A percentile compares a stretch with the other conserved stretches of the same genome.
Evolutionary conservation across 1,140 invertebrate genomes (phyloP).

Genomic region (Hyles vespertilio): DNA sequence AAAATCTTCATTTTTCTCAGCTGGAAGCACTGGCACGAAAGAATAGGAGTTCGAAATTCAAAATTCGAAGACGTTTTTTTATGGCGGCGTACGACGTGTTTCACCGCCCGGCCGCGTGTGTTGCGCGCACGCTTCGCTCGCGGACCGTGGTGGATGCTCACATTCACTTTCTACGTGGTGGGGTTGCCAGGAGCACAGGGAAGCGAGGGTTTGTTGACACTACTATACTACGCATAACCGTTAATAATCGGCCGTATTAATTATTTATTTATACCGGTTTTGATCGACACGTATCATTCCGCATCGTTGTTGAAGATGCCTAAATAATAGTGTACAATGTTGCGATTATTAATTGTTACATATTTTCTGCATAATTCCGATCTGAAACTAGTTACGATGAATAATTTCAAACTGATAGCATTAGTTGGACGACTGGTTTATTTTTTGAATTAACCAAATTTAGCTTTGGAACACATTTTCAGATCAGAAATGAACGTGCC

Average conservation of each 20-base stretch:
- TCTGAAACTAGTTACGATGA: too few species aligned
- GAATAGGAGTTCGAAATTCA: constrained; percentile 19
- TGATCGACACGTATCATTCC: neutral
- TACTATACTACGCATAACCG: constrained; percentile 19
- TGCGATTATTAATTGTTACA: too few species aligned
- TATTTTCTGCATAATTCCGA: too few species aligned
- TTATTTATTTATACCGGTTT: constrained; percentile 17
- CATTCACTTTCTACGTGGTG: constrained; percentile 62
- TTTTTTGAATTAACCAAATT: too few species aligned
- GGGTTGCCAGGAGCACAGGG: constrained; percentile 40
- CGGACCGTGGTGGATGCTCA: constrained; percentile 19
- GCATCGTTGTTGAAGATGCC: neutral
- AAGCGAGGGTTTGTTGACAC: constrained; percentile 57
- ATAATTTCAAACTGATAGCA: too few species aligned
- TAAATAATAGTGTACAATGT: neutral
- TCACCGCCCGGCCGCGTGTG: constrained; percentile 50
- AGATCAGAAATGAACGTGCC: too few species aligned
- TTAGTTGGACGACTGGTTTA: too few species aligned
- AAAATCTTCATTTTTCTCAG: constrained; percentile 44
- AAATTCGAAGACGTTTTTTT: constrained; percentile 21
- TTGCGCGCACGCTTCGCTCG: constrained; percentile 23
- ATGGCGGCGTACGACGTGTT: constrained; percentile 49
- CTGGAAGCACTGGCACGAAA: constrained; percentile 39
- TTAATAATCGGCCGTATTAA: constrained; percentile 27
- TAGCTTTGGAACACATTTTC: too few species aligned